Conservation (phyloP, 2,113 vertebrate genomes). For the Tylochromis polylepis region DNA sequence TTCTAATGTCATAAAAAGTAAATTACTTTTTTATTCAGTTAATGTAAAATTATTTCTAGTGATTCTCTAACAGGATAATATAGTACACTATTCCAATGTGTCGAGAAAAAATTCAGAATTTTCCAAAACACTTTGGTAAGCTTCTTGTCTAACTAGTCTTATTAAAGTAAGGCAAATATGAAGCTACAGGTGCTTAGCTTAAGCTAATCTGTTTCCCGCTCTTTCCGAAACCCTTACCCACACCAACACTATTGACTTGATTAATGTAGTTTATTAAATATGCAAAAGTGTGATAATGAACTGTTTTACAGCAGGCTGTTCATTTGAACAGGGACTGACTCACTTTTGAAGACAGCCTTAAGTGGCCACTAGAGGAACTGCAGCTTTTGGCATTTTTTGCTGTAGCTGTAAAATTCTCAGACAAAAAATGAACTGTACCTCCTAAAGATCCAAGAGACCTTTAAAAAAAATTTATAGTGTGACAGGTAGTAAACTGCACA, state of each 20-base stretch:
- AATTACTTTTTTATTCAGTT: fast-evolving
- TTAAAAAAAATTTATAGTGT: background rate
- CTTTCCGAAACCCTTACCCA: too few relatives aligned
- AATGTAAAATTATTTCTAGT: background rate
- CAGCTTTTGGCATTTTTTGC: background rate
- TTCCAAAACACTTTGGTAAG: too few relatives aligned
- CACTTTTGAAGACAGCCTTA: background rate
- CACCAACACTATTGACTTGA: too few relatives aligned
- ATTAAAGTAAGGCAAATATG: background rate
- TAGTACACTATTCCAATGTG: background rate
- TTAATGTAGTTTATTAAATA: too few relatives aligned
- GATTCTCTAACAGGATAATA: background rate
- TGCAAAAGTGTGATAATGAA: too few relatives aligned
- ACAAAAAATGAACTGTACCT: background rate
- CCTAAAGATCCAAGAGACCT: background rate
- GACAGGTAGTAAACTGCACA: background rate
- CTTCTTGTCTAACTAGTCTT: too few relatives aligned
- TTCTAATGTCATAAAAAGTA: background rate
- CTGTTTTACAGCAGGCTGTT: too few relatives aligned
- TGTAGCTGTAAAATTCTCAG: background rate
- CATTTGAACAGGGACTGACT: background rate
- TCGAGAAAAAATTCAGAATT: too few relatives aligned
- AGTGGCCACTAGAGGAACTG: background rate
- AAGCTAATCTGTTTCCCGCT: background rate
- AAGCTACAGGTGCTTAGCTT: background rate